phyloP scores from a whole-genome alignment of 2,888 invertebrate genomes.

The Caenorhabditis sp. region DNA sequence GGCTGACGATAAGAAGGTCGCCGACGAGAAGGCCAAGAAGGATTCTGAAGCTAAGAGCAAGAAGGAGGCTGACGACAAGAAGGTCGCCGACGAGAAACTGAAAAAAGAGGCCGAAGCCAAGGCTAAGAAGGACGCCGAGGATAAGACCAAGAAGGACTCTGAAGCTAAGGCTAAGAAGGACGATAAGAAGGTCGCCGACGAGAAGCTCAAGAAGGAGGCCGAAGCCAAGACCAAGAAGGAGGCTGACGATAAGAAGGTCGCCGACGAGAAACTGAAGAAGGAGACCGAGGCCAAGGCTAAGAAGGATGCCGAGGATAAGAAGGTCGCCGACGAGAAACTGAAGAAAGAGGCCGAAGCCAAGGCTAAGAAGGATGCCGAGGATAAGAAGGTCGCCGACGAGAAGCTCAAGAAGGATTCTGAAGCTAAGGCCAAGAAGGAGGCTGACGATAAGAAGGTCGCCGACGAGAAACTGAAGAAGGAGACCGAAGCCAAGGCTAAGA shows the following conservation, averaged over 20 bases:
- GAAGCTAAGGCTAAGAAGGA: conserved; percentile 3
- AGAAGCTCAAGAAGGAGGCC: too few species aligned
- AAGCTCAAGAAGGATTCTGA: conserved; percentile 22
- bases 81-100: conserved; percentile 2
- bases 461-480: conserved; percentile 39
- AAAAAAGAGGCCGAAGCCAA: conserved; percentile 56
- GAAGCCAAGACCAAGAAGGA: conserved; percentile 8
- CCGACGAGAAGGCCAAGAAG: conserved; percentile 23
- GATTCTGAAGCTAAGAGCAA: conserved; percentile 43
- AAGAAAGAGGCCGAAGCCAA: conserved; percentile 26
- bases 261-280: too few species aligned
- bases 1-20: background rate
- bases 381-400: conserved; percentile 25
- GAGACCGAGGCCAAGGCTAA: too few species aligned
- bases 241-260: conserved; percentile 29
- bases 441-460: conserved; percentile 10
- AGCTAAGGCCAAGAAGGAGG: conserved; percentile 27
- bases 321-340: too few species aligned
- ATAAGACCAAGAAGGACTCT: conserved; percentile 7
- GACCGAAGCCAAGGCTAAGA: conserved; percentile 22
- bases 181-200: too few species aligned
- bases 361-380: too few species aligned
- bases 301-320: conserved; percentile 39
- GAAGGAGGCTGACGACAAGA: conserved; percentile 46
- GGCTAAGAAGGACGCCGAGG: conserved; percentile 53